A percentile compares a stretch with the other conserved stretches of the same genome.
Evolutionary conservation across 2,888 invertebrate genomes (phyloP).

Genomic region (Leptinotarsa rubiginosa): DNA sequence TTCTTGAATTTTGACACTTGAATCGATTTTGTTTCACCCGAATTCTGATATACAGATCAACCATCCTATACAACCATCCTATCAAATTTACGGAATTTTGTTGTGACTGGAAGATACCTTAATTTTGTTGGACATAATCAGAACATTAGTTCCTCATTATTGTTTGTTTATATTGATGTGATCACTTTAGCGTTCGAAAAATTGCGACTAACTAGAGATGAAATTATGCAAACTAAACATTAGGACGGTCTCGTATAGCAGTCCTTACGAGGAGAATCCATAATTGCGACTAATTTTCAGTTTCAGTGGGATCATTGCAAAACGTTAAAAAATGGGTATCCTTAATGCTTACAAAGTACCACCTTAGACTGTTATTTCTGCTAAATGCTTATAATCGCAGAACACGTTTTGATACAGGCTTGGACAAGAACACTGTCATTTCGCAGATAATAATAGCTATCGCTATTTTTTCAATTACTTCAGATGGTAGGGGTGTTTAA

Average conservation of each 20-base stretch:
- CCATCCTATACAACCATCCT: no score
- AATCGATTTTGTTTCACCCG: no score
- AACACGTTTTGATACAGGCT: constrained; percentile 26
- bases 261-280: constrained; percentile 2
- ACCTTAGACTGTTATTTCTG: constrained; percentile 33
- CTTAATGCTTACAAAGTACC: constrained; percentile 36
- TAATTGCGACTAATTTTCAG: constrained; percentile 27
- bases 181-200: neutral
- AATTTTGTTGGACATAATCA: no score
- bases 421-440: constrained; percentile 35
- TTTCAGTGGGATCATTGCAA: constrained; percentile 6
- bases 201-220: neutral
- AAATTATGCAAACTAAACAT: constrained; percentile 11
- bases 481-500: constrained; percentile 48
- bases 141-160: neutral
- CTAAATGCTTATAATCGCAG: constrained; percentile 39
- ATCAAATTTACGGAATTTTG: no score
- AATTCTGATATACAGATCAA: no score
- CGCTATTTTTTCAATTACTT: constrained; percentile 43
- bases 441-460: constrained; percentile 33
- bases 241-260: neutral
- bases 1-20: no score
- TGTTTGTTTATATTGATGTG: neutral
- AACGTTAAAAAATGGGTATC: constrained; percentile 23
- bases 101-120: no score